Base-by-base conservation (phyloP, 2,888 invertebrate species). In the Cheiracanthium punctorium region DNA sequence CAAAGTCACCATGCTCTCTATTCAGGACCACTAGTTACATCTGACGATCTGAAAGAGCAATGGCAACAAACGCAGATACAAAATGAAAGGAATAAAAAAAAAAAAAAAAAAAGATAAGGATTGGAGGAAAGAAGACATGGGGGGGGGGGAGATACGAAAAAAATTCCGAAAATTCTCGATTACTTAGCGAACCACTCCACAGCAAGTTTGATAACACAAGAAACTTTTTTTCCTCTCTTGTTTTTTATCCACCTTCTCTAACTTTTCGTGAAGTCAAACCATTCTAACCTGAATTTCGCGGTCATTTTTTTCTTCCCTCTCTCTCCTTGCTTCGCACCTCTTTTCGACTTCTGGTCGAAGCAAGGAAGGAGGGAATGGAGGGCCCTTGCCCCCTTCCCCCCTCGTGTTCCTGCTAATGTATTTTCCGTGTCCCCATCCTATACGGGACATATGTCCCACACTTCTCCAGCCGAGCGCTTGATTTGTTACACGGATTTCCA, bases 401-500 rank as follows among this genome's bases (percentile, higher is more conserved):
- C 70, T 73, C 73, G 81, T 87, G 77, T 77, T 81, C 43, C 81
- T 87, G 73, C 87, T 87, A 87, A 87, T 87, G 87, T 82, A 77
- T 82, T 87, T 87, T 87, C 81, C 87, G 80, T 87, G 87, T 87
- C 73, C 73, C 32, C 72, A 76, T 81, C 72, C 80, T 70, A 52
- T 20, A 30, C 69, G 43, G 52, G 76, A 87, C 87, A 82, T 37
- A 69, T 81, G 77, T 77, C 74, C 29, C 52, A 30, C 72, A 74
- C 32, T 79, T 48, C 75, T 33, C 64, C 74, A 52, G 28, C 32
- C 48, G 74, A 69, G 74, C 80, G 80, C 71, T 37, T 86, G 85
- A 86, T 86, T 86, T 70, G 85, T 70, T 71, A 86, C 85, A 86
- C 41, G 85, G 75, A 80, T 86, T 86, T 86, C 80, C 85, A 86